Percentiles rank a stretch among this genome's conserved stretches.
phyloP scores from a whole-genome alignment of 1,140 invertebrate species.

The Fopius arisanus region DNA sequence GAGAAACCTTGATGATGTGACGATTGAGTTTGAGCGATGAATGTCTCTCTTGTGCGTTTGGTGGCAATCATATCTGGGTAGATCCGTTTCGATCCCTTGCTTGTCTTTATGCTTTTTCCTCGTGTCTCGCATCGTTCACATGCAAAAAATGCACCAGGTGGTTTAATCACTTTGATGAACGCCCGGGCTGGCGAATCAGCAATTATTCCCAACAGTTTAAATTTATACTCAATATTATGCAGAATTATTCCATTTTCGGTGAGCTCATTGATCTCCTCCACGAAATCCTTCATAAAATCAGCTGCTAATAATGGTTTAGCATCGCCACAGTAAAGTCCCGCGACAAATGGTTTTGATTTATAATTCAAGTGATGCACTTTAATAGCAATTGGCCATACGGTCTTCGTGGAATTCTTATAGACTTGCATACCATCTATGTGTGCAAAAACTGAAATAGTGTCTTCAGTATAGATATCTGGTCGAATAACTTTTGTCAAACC shows the following conservation, averaged over 20 bases:
- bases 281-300: conserved; percentile 31
- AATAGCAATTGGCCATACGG: conserved; percentile 31
- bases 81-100: too few relatives aligned
- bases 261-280: conserved; percentile 31
- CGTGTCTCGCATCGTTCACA: conserved; percentile 33
- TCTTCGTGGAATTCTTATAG: conserved; percentile 24
- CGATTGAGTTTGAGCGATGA: conserved; percentile 21
- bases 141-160: conserved; percentile 29
- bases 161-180: conserved; percentile 34
- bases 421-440: conserved; percentile 33
- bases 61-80: too few relatives aligned
- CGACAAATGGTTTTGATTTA: conserved; percentile 30
- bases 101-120: conserved; percentile 9
- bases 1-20: conserved; percentile 29
- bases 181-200: conserved; percentile 31
- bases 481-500: conserved; percentile 29
- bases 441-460: conserved; percentile 26
- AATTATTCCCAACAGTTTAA: conserved; percentile 29
- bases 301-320: conserved; percentile 19
- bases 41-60: too few relatives aligned
- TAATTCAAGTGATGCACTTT: conserved; percentile 31
- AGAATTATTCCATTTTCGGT: conserved; percentile 12
- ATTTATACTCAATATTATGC: conserved; percentile 19
- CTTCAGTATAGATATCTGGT: conserved; percentile 28
- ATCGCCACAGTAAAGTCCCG: conserved; percentile 28